Conservation (phyloP, 2,888 invertebrate species). For the Halictus quadricinctus region DNA sequence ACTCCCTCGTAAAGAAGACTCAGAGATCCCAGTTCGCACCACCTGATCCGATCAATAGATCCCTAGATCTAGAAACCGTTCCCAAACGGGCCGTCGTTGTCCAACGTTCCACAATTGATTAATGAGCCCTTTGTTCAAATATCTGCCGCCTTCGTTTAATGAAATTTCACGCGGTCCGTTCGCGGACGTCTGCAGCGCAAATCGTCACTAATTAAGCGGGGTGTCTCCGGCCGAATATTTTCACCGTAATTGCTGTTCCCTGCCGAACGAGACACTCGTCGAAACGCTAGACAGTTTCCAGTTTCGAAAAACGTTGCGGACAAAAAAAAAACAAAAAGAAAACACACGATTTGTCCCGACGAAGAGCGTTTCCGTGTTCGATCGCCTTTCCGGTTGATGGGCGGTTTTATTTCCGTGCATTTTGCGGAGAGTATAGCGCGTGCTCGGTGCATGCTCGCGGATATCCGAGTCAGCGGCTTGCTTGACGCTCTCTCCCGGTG, state of each 20-base stretch:
- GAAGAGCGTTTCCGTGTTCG: background rate
- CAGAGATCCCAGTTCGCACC: too few species aligned
- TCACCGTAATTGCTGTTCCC: background rate
- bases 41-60: too few species aligned
- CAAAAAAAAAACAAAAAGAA: background rate
- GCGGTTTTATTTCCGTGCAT: background rate
- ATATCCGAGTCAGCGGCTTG: constrained; percentile 29
- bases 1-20: background rate
- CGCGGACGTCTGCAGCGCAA: too few species aligned
- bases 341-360: background rate
- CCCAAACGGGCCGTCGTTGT: background rate
- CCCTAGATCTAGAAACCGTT: background rate
- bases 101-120: background rate
- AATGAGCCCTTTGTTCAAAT: background rate
- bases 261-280: background rate
- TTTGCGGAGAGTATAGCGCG: background rate
- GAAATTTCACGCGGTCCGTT: too few species aligned
- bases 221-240: background rate
- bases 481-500: background rate
- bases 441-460: constrained; percentile 1
- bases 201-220: background rate
- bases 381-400: background rate
- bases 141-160: too few species aligned
- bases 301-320: background rate
- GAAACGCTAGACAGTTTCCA: background rate